Base-by-base conservation (phyloP, 1,140 invertebrate genomes). In the Trialeurodes vaporariorum region DNA sequence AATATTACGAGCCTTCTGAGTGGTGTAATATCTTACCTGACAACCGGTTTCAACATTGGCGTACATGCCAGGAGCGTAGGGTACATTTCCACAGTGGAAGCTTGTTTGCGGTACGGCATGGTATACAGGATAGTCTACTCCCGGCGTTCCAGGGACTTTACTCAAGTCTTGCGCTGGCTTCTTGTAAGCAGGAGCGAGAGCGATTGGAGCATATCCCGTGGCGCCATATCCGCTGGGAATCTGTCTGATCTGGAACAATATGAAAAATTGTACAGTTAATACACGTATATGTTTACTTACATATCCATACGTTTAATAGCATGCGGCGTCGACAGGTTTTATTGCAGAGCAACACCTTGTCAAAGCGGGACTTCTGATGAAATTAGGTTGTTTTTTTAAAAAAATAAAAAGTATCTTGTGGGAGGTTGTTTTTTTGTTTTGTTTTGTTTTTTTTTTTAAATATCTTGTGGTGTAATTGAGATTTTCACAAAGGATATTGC, bases 1-100 rank as follows among this genome's bases (percentile, higher is more conserved):
- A 5, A 25, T 12, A 25, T 11, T 25, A 5, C 21, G 59, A 60
- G 49, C 58, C 13, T n/a, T n/a, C n/a, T 25, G 26, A 60, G 63
- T 63, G 9, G 25, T 64, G 26, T 68, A 71, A 60, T 25, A n/a
- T 11, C 72, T 75, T 79, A 89, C 88, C 82, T 94, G 91, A 73
- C 90, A 93, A 64, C 88, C 89, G 67, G 90, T 91, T 78, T 92
- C 90, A 0, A 91, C 84, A 73, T 92, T 91, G 13, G 91, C 91
- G 74, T 93, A 93, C 84, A 92, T 93, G 69, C 91, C 91, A 60
- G 90, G 90, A 64, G 85, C 81, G 21, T 84, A 83, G 1, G 89
- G 89, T 59, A 91, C 89, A 68, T 86, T 79, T 59, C 83, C 81
- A 74, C 91, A 93, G 13, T 85, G 85, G 79, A 93, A 93, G 69